Conservation (phyloP, 1,140 invertebrate genomes). For the Conopomorpha cramerella region DNA sequence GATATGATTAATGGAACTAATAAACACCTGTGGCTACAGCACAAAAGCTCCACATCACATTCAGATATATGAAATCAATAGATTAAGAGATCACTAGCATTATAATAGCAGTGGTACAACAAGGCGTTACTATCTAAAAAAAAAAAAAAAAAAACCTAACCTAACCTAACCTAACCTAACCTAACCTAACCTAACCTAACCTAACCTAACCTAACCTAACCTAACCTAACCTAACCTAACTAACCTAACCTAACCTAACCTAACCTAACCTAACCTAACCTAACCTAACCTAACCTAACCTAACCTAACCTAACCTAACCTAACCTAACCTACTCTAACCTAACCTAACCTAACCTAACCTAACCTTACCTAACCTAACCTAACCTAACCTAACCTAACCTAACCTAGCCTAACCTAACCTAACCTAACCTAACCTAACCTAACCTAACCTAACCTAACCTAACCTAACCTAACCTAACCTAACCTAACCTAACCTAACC, state of each 20-base stretch:
- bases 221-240: slow-evolving; percentile 2
- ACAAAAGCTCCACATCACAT: no score
- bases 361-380: slow-evolving; percentile 1
- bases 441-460: slow-evolving; percentile 2
- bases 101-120: no score
- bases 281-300: slow-evolving; percentile 2
- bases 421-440: slow-evolving; percentile 2
- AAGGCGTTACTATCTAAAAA: no score
- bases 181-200: slow-evolving; percentile 2
- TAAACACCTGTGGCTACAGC: no score
- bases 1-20: no score
- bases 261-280: slow-evolving; percentile 2
- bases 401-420: slow-evolving; percentile 2
- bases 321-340: no score
- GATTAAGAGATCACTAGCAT: no score
- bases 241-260: slow-evolving; percentile 2
- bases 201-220: slow-evolving; percentile 2
- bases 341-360: no score
- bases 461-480: slow-evolving; percentile 2
- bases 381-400: slow-evolving; percentile 2
- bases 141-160: no score
- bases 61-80: no score
- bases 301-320: slow-evolving; percentile 2
- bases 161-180: slow-evolving; percentile 2
- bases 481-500: slow-evolving; percentile 2